Percentiles rank a stretch among this genome's conserved stretches.
phyloP scores from a whole-genome alignment of 2,888 invertebrate genomes.

The Apamea crenata region DNA sequence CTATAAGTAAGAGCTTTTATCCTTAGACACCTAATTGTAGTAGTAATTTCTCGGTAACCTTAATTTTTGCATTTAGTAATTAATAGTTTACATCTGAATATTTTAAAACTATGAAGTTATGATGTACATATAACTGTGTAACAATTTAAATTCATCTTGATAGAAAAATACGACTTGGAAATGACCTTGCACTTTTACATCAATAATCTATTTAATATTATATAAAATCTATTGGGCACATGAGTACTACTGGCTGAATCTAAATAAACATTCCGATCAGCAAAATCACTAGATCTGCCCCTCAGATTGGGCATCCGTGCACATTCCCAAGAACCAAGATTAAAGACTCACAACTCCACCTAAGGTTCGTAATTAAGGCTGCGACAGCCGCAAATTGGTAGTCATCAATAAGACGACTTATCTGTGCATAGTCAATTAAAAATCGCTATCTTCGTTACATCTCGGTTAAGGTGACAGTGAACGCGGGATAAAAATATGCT shows the following conservation, averaged over 20 bases:
- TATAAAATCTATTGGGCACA: not conserved
- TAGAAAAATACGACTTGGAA: not conserved
- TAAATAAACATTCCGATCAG: not conserved
- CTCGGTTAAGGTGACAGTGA: conserved; percentile 47
- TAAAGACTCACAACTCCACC: conserved; percentile 53
- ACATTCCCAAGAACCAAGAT: conserved; percentile 49
- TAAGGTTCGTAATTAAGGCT: conserved; percentile 61
- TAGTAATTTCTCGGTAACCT: not conserved
- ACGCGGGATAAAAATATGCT: conserved; percentile 43
- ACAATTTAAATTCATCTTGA: too few species aligned
- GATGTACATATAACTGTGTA: not conserved
- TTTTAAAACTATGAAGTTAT: not conserved
- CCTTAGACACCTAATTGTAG: not conserved
- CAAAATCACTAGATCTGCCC: conserved; percentile 32
- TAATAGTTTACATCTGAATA: not conserved
- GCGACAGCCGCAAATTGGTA: conserved; percentile 67
- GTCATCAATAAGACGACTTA: conserved; percentile 70
- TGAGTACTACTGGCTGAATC: not conserved
- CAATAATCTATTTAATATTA: not conserved
- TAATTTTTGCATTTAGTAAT: not conserved
- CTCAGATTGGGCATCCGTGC: conserved; percentile 31
- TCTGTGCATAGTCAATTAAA: conserved; percentile 72
- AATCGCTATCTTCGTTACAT: conserved; percentile 65
- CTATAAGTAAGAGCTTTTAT: not conserved
- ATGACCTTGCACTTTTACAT: not conserved